These are phyloP conservation scores for Acanthoscelides obtectus DNA, from an alignment of 2,888 invertebrate species.

Conservation along the genomic window DNA sequence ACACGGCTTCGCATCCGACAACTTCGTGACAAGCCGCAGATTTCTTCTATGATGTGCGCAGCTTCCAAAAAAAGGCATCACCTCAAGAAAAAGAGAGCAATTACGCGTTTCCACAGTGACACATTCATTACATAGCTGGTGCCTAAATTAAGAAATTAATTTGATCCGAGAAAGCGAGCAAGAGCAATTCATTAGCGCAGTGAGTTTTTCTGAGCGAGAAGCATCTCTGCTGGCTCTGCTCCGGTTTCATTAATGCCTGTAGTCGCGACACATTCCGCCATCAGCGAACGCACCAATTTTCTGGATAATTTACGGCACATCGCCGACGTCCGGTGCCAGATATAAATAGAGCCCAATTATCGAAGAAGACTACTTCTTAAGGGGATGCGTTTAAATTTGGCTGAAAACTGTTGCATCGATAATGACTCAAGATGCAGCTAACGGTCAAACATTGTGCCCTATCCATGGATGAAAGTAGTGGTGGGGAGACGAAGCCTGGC, in stretches of 20 bases:
- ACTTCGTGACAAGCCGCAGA: too few relatives aligned
- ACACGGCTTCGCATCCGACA: too few relatives aligned
- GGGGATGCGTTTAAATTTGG: background rate
- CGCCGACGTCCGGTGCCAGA: background rate
- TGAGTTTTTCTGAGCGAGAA: background rate
- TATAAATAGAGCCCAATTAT: background rate
- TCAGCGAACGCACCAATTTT: conserved; percentile 25
- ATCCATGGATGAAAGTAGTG: too few relatives aligned
- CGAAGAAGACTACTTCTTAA: background rate
- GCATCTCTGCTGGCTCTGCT: background rate
- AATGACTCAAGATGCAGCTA: too few relatives aligned
- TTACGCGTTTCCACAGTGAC: background rate
- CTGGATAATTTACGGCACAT: conserved; percentile 16
- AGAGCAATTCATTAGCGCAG: background rate
- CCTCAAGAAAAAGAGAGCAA: background rate
- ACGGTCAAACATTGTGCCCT: too few relatives aligned
- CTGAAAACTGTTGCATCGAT: background rate
- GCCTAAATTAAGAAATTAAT: background rate
- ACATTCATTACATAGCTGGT: background rate
- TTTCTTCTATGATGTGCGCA: too few relatives aligned
- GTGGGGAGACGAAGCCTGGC: too few relatives aligned
- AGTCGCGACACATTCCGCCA: conserved; percentile 23
- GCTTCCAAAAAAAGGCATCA: background rate
- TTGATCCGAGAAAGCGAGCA: background rate
- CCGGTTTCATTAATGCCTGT: background rate